phyloP scores from a whole-genome alignment of 2,888 invertebrate species.

The Osmoderma eremita region DNA sequence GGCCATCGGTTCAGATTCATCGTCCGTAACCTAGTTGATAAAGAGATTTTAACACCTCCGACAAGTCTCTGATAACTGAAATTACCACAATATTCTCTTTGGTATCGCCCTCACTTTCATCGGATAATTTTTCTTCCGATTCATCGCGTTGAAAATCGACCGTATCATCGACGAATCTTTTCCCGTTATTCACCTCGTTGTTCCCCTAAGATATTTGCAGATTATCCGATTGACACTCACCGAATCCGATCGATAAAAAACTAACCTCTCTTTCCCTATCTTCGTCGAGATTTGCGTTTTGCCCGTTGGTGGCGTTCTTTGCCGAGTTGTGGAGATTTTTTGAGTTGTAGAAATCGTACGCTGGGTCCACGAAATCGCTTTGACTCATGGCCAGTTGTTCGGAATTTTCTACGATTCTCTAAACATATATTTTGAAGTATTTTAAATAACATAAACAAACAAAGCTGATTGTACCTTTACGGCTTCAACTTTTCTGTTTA shows the following conservation, averaged over 20 bases:
- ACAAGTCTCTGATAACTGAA: no score
- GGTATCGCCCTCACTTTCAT: slow-evolving; percentile 45
- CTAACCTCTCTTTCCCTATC: slow-evolving; percentile 66
- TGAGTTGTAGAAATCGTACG: slow-evolving; percentile 76
- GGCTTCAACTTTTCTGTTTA: slow-evolving; percentile 88
- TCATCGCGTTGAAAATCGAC: slow-evolving; percentile 50
- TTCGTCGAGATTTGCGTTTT: slow-evolving; percentile 64
- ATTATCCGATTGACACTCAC: not conserved
- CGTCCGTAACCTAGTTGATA: slow-evolving; percentile 55
- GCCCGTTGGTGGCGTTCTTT: slow-evolving; percentile 53
- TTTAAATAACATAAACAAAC: not conserved
- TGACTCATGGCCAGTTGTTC: slow-evolving; percentile 78
- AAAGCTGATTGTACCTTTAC: slow-evolving; percentile 70
- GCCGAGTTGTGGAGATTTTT: slow-evolving; percentile 71
- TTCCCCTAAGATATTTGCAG: not conserved
- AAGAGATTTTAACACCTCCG: no score
- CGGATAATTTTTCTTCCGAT: slow-evolving; percentile 45
- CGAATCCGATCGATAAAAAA: not conserved
- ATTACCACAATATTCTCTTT: slow-evolving; percentile 28
- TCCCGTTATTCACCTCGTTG: slow-evolving; percentile 18
- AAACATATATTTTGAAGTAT: slow-evolving; percentile 50
- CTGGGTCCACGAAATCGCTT: slow-evolving; percentile 66
- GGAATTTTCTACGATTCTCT: slow-evolving; percentile 89
- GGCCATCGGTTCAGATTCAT: slow-evolving; percentile 60
- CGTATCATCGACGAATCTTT: slow-evolving; percentile 48